Conservation (phyloP, 2,888 invertebrate species). For the Micropterix aruncella region DNA sequence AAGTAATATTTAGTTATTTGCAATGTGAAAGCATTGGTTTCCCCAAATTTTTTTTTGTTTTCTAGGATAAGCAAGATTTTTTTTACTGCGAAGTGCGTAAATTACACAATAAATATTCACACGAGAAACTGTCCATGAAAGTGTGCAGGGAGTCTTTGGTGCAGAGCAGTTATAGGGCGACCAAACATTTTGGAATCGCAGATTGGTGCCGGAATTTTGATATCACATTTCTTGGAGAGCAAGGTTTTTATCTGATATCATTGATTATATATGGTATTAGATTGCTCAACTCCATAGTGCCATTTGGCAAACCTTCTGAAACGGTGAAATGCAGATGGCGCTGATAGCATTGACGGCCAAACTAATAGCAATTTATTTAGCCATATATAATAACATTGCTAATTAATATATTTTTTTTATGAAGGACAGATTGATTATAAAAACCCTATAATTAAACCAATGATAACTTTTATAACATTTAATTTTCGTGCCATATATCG, state of each 20-base stretch:
- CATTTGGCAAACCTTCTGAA: too few species aligned
- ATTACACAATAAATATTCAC: slow-evolving; percentile 75
- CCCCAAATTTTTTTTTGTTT: not conserved
- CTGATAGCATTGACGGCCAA: too few species aligned
- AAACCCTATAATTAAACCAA: too few species aligned
- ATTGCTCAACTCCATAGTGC: not conserved
- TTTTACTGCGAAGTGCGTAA: slow-evolving; percentile 74
- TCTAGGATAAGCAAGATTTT: slow-evolving; percentile 56
- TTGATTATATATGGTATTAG: slow-evolving; percentile 1
- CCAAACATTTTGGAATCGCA: slow-evolving; percentile 69
- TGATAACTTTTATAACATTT: too few species aligned
- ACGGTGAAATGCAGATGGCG: too few species aligned
- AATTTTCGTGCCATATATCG: too few species aligned
- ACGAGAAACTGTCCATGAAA: slow-evolving; percentile 73
- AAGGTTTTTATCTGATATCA: slow-evolving; percentile 39
- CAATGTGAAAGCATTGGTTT: too few species aligned
- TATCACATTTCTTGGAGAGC: slow-evolving; percentile 85
- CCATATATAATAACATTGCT: too few species aligned
- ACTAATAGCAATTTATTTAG: too few species aligned
- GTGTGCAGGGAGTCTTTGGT: slow-evolving; percentile 69
- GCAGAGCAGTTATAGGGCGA: slow-evolving; percentile 74
- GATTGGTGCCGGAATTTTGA: slow-evolving; percentile 95
- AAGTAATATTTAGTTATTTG: too few species aligned
- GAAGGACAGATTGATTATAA: too few species aligned
- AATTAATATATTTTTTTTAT: too few species aligned